Conservation (phyloP, 2,113 vertebrate species). For the Colaptes auratus region DNA sequence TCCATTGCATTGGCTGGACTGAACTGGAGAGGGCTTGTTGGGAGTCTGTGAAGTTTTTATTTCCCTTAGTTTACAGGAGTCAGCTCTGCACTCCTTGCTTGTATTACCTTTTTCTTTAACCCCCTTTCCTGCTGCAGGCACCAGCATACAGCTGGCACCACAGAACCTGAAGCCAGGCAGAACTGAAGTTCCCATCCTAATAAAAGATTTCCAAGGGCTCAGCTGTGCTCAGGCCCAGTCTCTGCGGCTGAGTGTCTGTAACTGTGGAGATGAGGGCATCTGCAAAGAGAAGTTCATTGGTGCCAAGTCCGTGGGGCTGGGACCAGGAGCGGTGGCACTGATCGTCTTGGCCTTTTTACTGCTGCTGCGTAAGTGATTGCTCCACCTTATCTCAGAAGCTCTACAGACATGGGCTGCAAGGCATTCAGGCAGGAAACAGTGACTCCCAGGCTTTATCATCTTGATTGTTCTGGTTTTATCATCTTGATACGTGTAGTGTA, state of each 20-base stretch:
- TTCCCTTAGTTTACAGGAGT: neutral
- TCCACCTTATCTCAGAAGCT: neutral
- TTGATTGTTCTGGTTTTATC: neutral
- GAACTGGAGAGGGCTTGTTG: neutral
- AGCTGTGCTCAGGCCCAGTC: constrained; percentile 72
- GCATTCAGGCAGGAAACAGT: neutral
- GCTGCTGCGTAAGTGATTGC: constrained; percentile 77
- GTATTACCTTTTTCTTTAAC: neutral
- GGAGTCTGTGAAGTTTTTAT: neutral
- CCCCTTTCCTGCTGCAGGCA: constrained; percentile 35
- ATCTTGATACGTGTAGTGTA: neutral
- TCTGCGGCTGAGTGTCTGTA: constrained; percentile 67
- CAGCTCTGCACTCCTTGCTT: neutral
- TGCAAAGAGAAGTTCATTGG: neutral
- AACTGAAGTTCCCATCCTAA: constrained; percentile 60
- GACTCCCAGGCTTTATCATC: neutral
- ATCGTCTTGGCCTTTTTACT: constrained; percentile 79
- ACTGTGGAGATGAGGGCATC: neutral
- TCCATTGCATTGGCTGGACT: neutral
- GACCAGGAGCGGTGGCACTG: constrained; percentile 64
- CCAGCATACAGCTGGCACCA: constrained; percentile 66
- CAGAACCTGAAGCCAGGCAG: constrained; percentile 28
- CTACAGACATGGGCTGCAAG: neutral
- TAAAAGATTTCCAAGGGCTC: constrained; percentile 75
- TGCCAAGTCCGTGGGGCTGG: neutral